These are phyloP conservation scores for Brachypteracias leptosomus DNA, from an alignment of 2,113 vertebrate species.

Conservation along the genomic window DNA sequence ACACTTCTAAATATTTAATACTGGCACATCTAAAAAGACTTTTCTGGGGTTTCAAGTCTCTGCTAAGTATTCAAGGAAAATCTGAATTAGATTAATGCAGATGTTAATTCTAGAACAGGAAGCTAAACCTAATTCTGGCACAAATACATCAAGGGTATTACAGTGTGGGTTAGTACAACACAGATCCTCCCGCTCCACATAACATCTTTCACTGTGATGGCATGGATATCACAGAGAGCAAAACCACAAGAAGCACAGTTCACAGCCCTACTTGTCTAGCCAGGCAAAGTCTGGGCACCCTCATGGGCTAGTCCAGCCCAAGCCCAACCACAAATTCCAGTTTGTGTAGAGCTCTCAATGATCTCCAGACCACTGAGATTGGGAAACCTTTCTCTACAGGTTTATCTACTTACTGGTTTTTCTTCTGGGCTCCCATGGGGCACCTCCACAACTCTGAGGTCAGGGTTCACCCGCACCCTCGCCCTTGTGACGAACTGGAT, in stretches of 20 bases:
- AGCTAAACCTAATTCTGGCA: background rate
- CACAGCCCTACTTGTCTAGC: background rate
- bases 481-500: constrained; percentile 93
- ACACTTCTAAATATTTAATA: background rate
- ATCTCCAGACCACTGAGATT: background rate
- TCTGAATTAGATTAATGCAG: constrained; percentile 3
- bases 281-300: background rate
- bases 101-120: background rate
- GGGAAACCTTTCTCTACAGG: background rate
- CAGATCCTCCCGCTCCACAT: background rate
- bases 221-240: background rate
- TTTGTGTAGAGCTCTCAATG: background rate
- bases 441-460: constrained; percentile 82
- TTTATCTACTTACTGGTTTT: constrained; percentile 82
- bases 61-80: constrained; percentile 14
- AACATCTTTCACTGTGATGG: background rate
- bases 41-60: background rate
- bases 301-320: background rate
- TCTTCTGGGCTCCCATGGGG: constrained; percentile 85
- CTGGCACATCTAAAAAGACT: background rate
- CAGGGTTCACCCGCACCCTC: constrained; percentile 79
- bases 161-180: background rate
- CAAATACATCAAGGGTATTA: background rate
- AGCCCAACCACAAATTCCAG: background rate
- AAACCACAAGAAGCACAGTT: background rate